Evolutionary conservation across 2,888 invertebrate genomes (phyloP).

Genomic region (Orthonychiurus folsomi): DNA sequence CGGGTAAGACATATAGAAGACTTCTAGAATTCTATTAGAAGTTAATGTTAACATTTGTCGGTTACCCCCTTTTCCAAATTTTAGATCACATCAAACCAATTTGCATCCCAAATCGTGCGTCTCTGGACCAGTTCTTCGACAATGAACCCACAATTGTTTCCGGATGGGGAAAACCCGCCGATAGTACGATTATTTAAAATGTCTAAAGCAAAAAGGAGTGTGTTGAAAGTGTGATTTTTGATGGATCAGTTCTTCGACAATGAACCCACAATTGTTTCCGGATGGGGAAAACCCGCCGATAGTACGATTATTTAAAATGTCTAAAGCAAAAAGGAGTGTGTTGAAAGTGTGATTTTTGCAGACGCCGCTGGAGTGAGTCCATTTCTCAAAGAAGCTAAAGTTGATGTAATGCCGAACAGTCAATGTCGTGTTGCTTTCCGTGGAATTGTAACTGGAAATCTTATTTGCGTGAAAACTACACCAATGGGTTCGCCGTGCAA

Average conservation of each 20-base stretch:
- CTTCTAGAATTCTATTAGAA: not conserved
- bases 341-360: constrained; percentile 7
- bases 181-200: too few species aligned
- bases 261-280: constrained; percentile 32
- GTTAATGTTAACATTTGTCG: too few species aligned
- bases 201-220: not conserved
- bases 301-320: constrained; percentile 18
- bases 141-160: constrained; percentile 33
- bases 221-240: not conserved
- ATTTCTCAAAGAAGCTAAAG: constrained; percentile 33
- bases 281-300: constrained; percentile 39
- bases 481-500: constrained; percentile 36
- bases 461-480: constrained; percentile 34
- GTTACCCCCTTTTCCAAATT: too few species aligned
- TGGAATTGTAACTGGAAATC: constrained; percentile 37
- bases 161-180: constrained; percentile 38
- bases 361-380: constrained; percentile 27
- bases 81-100: constrained; percentile 31
- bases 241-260: constrained; percentile 21
- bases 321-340: not conserved
- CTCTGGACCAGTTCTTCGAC: constrained; percentile 22
- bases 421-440: constrained; percentile 36
- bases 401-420: constrained; percentile 30
- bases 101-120: constrained; percentile 36
- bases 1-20: constrained; percentile 19